These are phyloP conservation scores for Tretioscincus oriximinensis DNA, from an alignment of 2,113 vertebrate species.

Conservation along the genomic window DNA sequence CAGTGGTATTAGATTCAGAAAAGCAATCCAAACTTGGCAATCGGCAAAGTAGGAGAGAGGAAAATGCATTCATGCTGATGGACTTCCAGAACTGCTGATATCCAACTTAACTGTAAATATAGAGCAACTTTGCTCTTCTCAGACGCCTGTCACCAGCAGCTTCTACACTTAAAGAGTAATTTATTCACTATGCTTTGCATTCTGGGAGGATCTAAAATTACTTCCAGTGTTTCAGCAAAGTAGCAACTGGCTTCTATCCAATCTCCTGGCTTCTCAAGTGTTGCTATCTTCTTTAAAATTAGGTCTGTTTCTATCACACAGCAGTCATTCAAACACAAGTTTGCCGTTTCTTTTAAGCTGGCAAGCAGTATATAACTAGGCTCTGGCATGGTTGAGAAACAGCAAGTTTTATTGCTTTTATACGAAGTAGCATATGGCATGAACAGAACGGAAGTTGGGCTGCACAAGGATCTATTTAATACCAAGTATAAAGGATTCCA, in stretches of 20 bases:
- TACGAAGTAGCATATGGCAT: not conserved
- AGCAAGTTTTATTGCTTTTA: accelerated
- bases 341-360: not conserved
- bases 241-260: not conserved
- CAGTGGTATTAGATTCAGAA: conserved; percentile 25
- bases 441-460: not conserved
- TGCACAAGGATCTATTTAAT: not conserved
- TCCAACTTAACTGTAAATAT: not conserved
- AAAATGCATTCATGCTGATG: not conserved
- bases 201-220: conserved; percentile 25
- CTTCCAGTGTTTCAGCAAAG: conserved; percentile 15
- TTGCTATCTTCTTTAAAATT: conserved; percentile 31
- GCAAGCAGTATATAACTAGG: not conserved
- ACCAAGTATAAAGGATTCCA: not conserved
- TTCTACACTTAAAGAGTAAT: not conserved
- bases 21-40: conserved; percentile 19
- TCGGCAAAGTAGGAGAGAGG: conserved; percentile 15
- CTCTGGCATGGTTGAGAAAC: not conserved
- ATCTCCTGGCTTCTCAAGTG: not conserved
- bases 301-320: not conserved
- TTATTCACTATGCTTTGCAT: not conserved
- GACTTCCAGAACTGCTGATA: conserved; percentile 17
- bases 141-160: not conserved
- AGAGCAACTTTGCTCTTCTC: not conserved
- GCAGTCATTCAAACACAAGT: not conserved